Conservation (phyloP, 2,888 invertebrate genomes). For the Shargacucullia verbasci region DNA sequence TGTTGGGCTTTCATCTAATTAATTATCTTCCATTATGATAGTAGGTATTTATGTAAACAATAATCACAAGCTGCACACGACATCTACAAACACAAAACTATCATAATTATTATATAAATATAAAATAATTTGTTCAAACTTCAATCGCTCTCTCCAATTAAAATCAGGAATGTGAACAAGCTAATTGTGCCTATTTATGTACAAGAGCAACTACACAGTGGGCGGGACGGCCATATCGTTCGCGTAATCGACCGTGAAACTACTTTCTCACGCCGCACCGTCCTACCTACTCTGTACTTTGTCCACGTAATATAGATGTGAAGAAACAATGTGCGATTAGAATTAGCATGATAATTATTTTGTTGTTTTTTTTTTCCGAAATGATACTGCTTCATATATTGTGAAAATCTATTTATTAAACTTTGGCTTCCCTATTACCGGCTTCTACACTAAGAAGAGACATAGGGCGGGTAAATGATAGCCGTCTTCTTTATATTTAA, state of each 20-base stretch:
- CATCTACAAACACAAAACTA: no score
- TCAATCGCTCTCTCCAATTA: conserved; percentile 28
- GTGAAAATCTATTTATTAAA: no score
- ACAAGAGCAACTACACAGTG: conserved; percentile 27
- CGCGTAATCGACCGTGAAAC: conserved; percentile 57
- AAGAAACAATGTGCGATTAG: conserved; percentile 14
- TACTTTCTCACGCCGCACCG: conserved; percentile 58
- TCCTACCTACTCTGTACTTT: conserved; percentile 30
- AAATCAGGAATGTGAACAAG: conserved; percentile 20
- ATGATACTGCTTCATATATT: no score
- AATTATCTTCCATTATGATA: no score
- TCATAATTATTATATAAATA: background rate
- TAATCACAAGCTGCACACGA: no score
- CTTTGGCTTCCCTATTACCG: no score
- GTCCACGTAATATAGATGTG: conserved; percentile 24
- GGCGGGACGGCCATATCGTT: conserved; percentile 44
- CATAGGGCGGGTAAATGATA: no score
- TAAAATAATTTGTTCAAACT: conserved; percentile 10
- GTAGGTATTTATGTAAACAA: no score
- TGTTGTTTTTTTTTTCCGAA: no score
- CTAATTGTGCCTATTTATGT: conserved; percentile 31
- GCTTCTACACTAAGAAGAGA: no score
- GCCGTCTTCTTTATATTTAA: no score
- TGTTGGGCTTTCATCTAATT: no score
- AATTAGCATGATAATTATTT: background rate